A percentile compares a stretch with the other conserved stretches of the same genome.
Evolutionary conservation across 1,140 invertebrate genomes (phyloP).

Genomic region (Pachypsylla venusta): DNA sequence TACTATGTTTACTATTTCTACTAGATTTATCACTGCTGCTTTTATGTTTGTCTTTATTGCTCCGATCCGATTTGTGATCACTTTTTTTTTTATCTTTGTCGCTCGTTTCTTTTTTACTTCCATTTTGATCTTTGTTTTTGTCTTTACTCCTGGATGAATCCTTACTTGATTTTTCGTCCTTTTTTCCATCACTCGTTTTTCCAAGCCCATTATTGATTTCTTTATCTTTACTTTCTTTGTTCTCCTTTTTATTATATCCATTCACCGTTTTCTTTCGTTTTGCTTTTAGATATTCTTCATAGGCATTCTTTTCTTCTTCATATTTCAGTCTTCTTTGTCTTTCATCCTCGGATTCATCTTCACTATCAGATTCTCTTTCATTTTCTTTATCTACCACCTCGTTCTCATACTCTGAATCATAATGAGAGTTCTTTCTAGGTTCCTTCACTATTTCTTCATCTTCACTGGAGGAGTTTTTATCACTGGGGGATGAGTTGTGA

Average conservation of each 20-base stretch:
- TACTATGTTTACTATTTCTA: constrained; percentile 25
- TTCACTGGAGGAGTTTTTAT: neutral
- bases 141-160: constrained; percentile 24
- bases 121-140: constrained; percentile 20
- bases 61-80: constrained; percentile 16
- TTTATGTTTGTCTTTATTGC: constrained; percentile 5
- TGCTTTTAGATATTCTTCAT: constrained; percentile 18
- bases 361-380: constrained; percentile 18
- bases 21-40: constrained; percentile 15
- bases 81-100: constrained; percentile 21
- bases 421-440: neutral
- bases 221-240: constrained; percentile 10
- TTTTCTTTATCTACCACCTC: constrained; percentile 14
- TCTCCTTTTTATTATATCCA: constrained; percentile 4
- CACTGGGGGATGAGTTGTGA: constrained; percentile 5
- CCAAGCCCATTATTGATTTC: neutral
- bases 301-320: constrained; percentile 16
- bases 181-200: constrained; percentile 22
- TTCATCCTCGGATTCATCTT: constrained; percentile 9
- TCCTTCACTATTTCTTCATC: neutral
- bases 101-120: constrained; percentile 27
- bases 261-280: constrained; percentile 25
- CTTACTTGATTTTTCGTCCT: constrained; percentile 25
- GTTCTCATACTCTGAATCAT: constrained; percentile 13
- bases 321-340: constrained; percentile 1